Conservation (phyloP, 2,113 vertebrate species). For the Thamnaconus septentrionalis region DNA sequence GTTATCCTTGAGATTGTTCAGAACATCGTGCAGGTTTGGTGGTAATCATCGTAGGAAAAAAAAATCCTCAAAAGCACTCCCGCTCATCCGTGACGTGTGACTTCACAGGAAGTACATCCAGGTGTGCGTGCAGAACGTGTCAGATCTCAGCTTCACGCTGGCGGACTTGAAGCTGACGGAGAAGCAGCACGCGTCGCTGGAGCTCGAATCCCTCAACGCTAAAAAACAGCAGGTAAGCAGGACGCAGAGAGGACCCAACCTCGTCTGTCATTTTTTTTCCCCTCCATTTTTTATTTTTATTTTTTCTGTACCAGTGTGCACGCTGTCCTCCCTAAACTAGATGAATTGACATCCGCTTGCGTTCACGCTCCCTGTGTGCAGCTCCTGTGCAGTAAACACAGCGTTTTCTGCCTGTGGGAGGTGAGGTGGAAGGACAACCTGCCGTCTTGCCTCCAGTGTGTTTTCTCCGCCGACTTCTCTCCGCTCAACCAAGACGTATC, state of each 20-base stretch:
- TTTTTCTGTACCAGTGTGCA: too few species aligned
- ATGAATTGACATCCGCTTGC: not conserved
- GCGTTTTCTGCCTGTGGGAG: conserved; percentile 93
- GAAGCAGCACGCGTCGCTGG: conserved; percentile 68
- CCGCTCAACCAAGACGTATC: conserved; percentile 76
- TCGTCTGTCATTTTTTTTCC: too few species aligned
- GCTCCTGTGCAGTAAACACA: conserved; percentile 86
- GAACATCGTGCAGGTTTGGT: too few species aligned
- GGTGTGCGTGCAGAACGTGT: conserved; percentile 91
- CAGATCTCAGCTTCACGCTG: conserved; percentile 86
- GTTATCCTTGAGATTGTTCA: too few species aligned
- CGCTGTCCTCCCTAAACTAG: too few species aligned
- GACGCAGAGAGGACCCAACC: too few species aligned
- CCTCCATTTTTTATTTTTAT: too few species aligned
- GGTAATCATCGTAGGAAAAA: too few species aligned
- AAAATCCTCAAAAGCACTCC: not conserved
- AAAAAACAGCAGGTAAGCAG: conserved; percentile 81
- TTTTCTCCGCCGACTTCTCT: conserved; percentile 86
- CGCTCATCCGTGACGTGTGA: not conserved
- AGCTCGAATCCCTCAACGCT: conserved; percentile 80
- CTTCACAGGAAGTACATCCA: conserved; percentile 91
- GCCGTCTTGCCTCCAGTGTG: conserved; percentile 82
- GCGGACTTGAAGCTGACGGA: conserved; percentile 80
- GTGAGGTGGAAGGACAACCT: conserved; percentile 84
- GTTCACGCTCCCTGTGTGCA: conserved; percentile 53